Percentiles rank a stretch among this genome's conserved stretches.
phyloP scores from a whole-genome alignment of 2,113 vertebrate genomes.

The Embiotoca jacksoni region DNA sequence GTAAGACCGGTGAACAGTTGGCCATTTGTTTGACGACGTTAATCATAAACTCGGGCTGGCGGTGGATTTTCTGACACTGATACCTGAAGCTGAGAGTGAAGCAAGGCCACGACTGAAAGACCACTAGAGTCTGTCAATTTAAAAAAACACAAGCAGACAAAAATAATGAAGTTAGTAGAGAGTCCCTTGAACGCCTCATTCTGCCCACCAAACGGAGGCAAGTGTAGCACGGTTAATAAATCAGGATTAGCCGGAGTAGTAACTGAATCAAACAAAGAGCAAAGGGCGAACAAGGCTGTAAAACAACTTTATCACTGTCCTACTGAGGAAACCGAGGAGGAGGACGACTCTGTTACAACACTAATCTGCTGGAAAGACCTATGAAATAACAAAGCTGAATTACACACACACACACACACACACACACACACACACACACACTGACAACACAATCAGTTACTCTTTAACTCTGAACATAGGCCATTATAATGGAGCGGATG shows the following conservation, averaged over 20 bases:
- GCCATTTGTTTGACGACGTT: slow-evolving; percentile 56
- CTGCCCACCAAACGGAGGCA: background rate
- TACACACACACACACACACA: too few relatives aligned
- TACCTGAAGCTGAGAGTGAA: background rate
- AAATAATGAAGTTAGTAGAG: background rate
- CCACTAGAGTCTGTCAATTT: background rate
- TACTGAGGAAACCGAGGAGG: background rate
- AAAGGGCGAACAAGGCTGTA: slow-evolving; percentile 8
- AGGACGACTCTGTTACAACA: background rate
- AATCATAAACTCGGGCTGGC: slow-evolving; percentile 65
- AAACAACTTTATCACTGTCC: slow-evolving; percentile 1
- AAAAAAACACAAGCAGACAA: background rate
- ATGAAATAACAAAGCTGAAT: background rate
- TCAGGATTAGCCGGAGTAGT: background rate
- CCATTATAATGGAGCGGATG: background rate
- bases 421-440: too few relatives aligned
- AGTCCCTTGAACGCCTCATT: background rate
- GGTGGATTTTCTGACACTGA: background rate
- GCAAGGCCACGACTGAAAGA: background rate
- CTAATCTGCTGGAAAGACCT: rapidly evolving
- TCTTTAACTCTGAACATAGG: slow-evolving; percentile 5
- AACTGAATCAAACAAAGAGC: background rate
- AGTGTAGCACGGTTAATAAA: background rate
- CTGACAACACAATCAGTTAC: background rate
- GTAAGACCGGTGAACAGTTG: slow-evolving; percentile 48